Conservation (phyloP, 2,797 vertebrate genomes). For the Xenops minutus region DNA sequence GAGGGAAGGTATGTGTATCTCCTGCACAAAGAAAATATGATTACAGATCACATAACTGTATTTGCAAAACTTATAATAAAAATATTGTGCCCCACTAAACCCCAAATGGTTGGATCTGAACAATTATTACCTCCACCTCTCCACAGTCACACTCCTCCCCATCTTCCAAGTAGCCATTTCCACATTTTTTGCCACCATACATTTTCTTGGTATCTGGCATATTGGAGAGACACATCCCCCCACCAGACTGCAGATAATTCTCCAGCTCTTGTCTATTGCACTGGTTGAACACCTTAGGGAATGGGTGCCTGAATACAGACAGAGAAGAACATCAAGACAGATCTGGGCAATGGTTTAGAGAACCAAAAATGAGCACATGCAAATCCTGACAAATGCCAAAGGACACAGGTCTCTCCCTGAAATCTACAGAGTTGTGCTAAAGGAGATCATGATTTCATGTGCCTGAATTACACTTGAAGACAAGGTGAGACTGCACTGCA, state of each 20-base stretch:
- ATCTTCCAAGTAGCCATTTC: conserved; percentile 96
- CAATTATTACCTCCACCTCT: conserved; percentile 84
- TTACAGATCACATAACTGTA: background rate
- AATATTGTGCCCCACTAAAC: background rate
- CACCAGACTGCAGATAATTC: conserved; percentile 89
- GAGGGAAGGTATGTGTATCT: background rate
- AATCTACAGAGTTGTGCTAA: background rate
- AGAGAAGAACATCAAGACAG: background rate
- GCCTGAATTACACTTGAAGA: background rate
- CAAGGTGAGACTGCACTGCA: background rate
- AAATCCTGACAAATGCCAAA: background rate
- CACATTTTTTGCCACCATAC: conserved; percentile 91
- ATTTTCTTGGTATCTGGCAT: conserved; percentile 88
- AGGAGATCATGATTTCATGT: background rate
- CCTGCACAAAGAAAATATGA: background rate
- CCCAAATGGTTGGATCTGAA: background rate
- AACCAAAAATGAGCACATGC: background rate
- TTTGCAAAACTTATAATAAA: background rate
- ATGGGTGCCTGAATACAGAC: conserved; percentile 82
- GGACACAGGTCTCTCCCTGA: background rate
- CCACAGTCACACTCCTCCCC: conserved; percentile 98
- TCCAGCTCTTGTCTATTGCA: conserved; percentile 90
- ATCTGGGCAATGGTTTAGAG: background rate
- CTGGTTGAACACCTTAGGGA: conserved; percentile 90
- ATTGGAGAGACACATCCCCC: conserved; percentile 96